Percentiles rank a stretch among this genome's conserved stretches.
Evolutionary conservation across 2,888 invertebrate genomes (phyloP).

Genomic region (Brachyptera putata): DNA sequence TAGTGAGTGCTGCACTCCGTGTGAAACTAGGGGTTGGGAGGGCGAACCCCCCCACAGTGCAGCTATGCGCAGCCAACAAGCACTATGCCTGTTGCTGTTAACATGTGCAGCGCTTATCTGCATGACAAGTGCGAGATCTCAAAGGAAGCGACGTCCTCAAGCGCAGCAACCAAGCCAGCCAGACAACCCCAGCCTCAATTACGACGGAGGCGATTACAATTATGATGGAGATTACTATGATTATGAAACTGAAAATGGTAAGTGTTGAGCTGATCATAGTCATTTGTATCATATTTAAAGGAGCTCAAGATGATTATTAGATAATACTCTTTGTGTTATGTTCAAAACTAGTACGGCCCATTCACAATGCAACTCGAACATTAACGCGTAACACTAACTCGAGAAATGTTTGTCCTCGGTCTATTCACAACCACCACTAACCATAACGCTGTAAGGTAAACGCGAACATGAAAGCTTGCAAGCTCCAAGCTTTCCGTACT

Average conservation of each 20-base stretch:
- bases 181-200: not conserved
- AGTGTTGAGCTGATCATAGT: not conserved
- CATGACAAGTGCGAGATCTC: not conserved
- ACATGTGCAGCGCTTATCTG: not conserved
- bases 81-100: not conserved
- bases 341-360: no score
- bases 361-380: no score
- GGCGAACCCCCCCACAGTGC: not conserved
- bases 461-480: no score
- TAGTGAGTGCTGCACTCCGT: no score
- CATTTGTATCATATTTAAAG: not conserved
- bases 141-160: not conserved
- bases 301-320: no score
- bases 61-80: slow-evolving; percentile 5
- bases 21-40: slow-evolving; percentile 6
- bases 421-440: no score
- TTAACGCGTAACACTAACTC: no score
- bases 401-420: no score
- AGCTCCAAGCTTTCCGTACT: no score
- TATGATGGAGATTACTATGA: slow-evolving; percentile 3
- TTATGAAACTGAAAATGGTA: slow-evolving; percentile 4
- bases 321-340: no score
- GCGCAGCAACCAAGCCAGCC: slow-evolving; percentile 5
- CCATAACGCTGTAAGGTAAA: no score
- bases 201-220: not conserved